These are phyloP conservation scores for Gephyroberyx darwinii DNA, from an alignment of 2,797 vertebrate genomes.

Conservation along the genomic window DNA sequence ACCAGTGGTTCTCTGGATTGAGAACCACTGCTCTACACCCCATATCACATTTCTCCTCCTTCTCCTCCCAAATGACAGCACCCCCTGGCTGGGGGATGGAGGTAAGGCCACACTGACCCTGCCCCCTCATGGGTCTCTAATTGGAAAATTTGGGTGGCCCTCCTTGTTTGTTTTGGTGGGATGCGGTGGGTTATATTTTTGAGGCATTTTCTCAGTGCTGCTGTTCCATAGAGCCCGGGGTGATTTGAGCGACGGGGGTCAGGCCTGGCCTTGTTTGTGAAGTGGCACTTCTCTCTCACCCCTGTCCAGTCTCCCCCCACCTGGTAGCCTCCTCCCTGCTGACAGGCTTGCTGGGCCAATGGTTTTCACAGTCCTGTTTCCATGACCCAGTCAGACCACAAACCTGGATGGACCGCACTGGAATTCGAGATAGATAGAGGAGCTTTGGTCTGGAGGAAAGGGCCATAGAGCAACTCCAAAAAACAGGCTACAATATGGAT, in stretches of 20 bases:
- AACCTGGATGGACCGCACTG: conserved; percentile 23
- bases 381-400: conserved; percentile 52
- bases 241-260: conserved; percentile 69
- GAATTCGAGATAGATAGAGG: conserved; percentile 22
- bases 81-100: conserved; percentile 78
- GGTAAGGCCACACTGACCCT: conserved; percentile 79
- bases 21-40: conserved; percentile 15
- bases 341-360: conserved; percentile 59
- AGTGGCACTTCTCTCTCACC: conserved; percentile 51
- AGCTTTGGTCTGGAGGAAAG: conserved; percentile 20
- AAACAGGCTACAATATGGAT: not conserved
- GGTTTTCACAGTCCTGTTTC: conserved; percentile 53
- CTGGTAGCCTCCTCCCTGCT: conserved; percentile 59
- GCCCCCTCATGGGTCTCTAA: conserved; percentile 89
- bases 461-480: not conserved
- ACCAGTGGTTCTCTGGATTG: too few relatives aligned
- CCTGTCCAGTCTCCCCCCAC: conserved; percentile 45
- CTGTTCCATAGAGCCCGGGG: conserved; percentile 82
- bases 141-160: conserved; percentile 98
- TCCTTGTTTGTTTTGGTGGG: conserved; percentile 96
- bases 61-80: conserved; percentile 82
- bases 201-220: conserved; percentile 90
- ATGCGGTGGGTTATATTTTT: conserved; percentile 92
- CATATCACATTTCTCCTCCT: conserved; percentile 64
- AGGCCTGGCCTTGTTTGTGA: conserved; percentile 60